Conservation (phyloP, 2,113 vertebrate species). For the Irena cyanogastra region DNA sequence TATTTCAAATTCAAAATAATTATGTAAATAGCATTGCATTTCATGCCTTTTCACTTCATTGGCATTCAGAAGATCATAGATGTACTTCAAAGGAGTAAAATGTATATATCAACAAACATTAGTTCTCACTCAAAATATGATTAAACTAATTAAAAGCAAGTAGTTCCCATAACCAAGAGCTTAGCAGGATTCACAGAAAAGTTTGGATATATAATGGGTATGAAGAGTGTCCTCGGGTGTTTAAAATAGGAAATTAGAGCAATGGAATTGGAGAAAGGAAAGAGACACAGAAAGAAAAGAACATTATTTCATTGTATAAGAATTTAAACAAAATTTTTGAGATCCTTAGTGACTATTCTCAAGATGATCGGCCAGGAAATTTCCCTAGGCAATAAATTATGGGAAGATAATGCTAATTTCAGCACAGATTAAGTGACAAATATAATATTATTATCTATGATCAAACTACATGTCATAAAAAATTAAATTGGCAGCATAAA, state of each 20-base stretch:
- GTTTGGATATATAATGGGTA: background rate
- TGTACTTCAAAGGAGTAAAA: background rate
- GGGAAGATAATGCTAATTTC: background rate
- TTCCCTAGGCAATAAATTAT: background rate
- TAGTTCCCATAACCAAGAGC: background rate
- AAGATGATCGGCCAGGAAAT: background rate
- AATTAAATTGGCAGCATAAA: background rate
- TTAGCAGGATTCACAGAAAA: background rate
- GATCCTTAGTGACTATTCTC: background rate
- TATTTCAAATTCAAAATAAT: background rate
- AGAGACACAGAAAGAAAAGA: background rate
- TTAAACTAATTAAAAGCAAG: background rate
- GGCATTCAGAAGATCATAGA: background rate
- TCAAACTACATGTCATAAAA: background rate
- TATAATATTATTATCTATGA: background rate
- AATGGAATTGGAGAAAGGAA: background rate
- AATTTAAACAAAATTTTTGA: background rate
- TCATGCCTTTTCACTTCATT: background rate
- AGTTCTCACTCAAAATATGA: background rate
- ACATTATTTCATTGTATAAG: background rate
- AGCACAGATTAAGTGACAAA: background rate
- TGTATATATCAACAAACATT: background rate
- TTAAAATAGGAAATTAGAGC: background rate
- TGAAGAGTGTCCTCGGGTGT: background rate
- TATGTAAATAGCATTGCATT: background rate